Conservation (phyloP, 2,113 vertebrate genomes). For the Pogona vitticeps region DNA sequence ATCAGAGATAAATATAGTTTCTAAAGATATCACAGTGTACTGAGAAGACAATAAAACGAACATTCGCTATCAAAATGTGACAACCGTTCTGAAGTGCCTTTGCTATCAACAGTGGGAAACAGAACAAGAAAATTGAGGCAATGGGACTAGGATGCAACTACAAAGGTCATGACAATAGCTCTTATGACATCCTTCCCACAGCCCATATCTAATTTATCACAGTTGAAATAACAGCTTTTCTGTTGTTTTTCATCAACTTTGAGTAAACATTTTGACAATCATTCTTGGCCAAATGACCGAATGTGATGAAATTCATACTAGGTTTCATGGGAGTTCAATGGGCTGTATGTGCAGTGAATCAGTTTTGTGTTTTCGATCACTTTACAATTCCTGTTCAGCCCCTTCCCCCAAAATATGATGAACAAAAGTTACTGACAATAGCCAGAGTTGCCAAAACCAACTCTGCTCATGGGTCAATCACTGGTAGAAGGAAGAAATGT, state of each 20-base stretch:
- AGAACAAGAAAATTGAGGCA: fast-evolving
- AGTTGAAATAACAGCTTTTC: neutral
- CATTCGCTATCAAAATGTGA: neutral
- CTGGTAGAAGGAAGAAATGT: too few relatives aligned
- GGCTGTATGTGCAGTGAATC: neutral
- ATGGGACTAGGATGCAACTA: neutral
- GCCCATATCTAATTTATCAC: neutral
- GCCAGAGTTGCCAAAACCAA: neutral
- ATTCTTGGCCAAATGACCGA: neutral
- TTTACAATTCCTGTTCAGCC: neutral
- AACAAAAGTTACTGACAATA: neutral
- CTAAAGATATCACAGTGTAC: neutral
- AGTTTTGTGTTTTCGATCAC: neutral
- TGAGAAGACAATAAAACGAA: neutral
- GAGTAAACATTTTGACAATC: neutral
- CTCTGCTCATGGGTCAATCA: neutral
- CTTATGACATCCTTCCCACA: neutral
- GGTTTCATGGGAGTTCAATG: neutral
- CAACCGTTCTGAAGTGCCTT: neutral
- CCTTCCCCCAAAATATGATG: neutral
- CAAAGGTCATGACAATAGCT: neutral
- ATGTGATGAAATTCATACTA: neutral
- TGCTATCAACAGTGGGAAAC: neutral
- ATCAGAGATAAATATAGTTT: neutral
- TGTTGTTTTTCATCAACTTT: neutral